Evolutionary conservation across 2,797 vertebrate genomes (phyloP).

Genomic region (Sebastolobus altivelis): DNA sequence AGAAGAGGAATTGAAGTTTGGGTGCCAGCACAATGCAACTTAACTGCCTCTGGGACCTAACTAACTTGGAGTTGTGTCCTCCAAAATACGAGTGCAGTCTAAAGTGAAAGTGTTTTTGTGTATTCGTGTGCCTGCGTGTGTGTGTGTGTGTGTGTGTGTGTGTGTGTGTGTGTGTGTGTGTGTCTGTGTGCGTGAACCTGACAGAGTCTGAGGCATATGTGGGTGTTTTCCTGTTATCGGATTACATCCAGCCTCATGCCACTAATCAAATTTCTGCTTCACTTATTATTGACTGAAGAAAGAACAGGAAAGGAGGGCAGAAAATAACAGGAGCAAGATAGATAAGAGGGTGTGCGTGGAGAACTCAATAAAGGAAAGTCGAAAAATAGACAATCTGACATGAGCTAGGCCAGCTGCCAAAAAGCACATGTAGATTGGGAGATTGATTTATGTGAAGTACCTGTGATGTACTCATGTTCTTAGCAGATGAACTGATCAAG

Average conservation of each 20-base stretch:
- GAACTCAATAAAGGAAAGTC: constrained; percentile 47
- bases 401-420: constrained; percentile 33
- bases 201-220: constrained; percentile 59
- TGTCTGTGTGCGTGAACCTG: constrained; percentile 9
- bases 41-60: constrained; percentile 14
- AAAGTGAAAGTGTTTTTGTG: constrained; percentile 17
- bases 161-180: constrained; percentile 5
- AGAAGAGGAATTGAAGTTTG: constrained; percentile 36
- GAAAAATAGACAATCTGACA: constrained; percentile 50
- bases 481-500: constrained; percentile 21
- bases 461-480: constrained; percentile 26
- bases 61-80: constrained; percentile 27
- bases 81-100: constrained; percentile 23
- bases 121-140: constrained; percentile 1
- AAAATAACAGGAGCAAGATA: constrained; percentile 45
- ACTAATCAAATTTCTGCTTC: constrained; percentile 74
- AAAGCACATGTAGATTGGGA: constrained; percentile 36
- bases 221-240: constrained; percentile 67
- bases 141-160: background rate
- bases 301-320: constrained; percentile 45
- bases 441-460: constrained; percentile 44
- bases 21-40: constrained; percentile 35
- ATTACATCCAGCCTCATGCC: constrained; percentile 70
- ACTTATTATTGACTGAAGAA: constrained; percentile 70
- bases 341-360: constrained; percentile 25